These are phyloP conservation scores for Gyrodactylus salaris DNA, from an alignment of 1,140 invertebrate genomes.

Conservation along the genomic window DNA sequence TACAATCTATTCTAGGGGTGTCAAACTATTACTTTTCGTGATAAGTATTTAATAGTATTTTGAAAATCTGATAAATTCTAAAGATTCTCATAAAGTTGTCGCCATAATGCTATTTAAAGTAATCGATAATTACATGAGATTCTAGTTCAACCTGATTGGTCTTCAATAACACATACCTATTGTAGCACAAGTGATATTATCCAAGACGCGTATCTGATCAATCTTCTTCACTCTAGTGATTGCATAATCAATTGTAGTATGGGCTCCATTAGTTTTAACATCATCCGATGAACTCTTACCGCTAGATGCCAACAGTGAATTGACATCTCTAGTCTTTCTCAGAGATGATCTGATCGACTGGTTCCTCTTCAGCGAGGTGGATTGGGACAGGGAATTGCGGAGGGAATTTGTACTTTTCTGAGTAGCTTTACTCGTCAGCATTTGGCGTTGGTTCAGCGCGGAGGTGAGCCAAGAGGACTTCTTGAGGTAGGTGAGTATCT, in stretches of 20 bases:
- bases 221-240: not conserved
- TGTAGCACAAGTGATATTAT: not conserved
- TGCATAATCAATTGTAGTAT: not conserved
- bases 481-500: conserved; percentile 37
- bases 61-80: too few species aligned
- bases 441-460: not conserved
- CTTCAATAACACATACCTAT: not conserved
- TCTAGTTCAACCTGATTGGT: too few species aligned
- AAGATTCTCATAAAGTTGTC: too few species aligned
- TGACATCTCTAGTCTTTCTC: not conserved
- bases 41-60: too few species aligned
- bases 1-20: too few species aligned
- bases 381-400: not conserved
- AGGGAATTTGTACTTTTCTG: too few species aligned
- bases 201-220: not conserved
- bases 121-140: too few species aligned
- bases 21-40: too few species aligned
- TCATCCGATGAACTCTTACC: not conserved
- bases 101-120: too few species aligned
- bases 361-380: not conserved
- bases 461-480: not conserved
- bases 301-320: not conserved
- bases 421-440: too few species aligned
- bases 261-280: not conserved
- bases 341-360: not conserved